Evolutionary conservation across 2,888 invertebrate species (phyloP).

Genomic region (Tetanocera ferruginea): DNA sequence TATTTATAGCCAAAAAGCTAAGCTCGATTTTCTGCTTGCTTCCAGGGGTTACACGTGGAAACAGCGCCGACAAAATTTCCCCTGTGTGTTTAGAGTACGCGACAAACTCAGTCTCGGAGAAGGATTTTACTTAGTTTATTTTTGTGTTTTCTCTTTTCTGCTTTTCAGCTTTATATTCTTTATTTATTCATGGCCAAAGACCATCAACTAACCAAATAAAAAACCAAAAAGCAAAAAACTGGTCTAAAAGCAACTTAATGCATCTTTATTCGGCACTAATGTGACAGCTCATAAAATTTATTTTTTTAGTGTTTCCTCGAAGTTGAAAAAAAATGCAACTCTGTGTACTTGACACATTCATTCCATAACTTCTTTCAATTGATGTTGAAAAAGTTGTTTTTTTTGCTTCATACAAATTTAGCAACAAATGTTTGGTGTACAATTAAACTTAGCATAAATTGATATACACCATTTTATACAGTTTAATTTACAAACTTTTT

Average conservation of each 20-base stretch:
- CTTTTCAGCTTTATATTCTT: conserved; percentile 15
- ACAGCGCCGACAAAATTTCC: conserved; percentile 37
- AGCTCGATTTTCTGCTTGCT: neutral
- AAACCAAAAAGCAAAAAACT: no score
- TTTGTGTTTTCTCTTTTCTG: neutral
- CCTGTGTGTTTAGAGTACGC: neutral
- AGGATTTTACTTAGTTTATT: neutral
- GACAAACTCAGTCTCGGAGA: neutral
- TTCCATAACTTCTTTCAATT: no score
- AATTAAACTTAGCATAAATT: no score
- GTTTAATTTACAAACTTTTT: no score
- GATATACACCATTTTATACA: no score
- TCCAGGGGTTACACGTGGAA: no score
- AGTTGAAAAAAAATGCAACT: neutral
- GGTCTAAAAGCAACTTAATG: conserved; percentile 48
- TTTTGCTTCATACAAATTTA: no score
- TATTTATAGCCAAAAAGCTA: conserved; percentile 22
- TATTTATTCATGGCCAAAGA: conserved; percentile 53
- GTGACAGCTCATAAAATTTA: conserved; percentile 36
- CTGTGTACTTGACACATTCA: no score
- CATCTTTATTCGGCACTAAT: conserved; percentile 52
- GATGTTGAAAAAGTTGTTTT: no score
- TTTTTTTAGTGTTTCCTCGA: no score
- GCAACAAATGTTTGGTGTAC: no score
- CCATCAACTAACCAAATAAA: conserved; percentile 6